Evolutionary conservation across 2,888 invertebrate genomes (phyloP).

Genomic region (Mesorhabditis belari): DNA sequence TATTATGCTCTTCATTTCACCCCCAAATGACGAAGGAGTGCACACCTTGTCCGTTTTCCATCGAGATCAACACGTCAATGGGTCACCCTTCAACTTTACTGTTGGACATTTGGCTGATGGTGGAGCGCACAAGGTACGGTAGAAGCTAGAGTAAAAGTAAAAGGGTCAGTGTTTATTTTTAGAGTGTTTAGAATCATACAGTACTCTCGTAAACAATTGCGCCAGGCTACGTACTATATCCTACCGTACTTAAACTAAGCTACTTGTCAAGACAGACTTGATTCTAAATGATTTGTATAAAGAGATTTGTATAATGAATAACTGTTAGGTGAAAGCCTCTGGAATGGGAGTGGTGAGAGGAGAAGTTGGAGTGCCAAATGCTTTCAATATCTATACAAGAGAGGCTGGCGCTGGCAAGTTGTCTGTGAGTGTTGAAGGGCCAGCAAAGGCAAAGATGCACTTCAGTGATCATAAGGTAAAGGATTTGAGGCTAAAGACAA

Average conservation of each 20-base stretch:
- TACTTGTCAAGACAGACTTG: too few relatives aligned
- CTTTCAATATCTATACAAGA: constrained; percentile 87
- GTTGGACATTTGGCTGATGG: constrained; percentile 84
- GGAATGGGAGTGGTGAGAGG: constrained; percentile 87
- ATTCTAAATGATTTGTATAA: too few relatives aligned
- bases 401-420: constrained; percentile 94
- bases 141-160: background rate
- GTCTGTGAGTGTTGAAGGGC: constrained; percentile 93
- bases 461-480: constrained; percentile 69
- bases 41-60: constrained; percentile 95
- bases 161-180: background rate
- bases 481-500: background rate
- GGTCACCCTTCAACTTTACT: constrained; percentile 66
- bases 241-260: too few relatives aligned
- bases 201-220: too few relatives aligned
- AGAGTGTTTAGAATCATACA: too few relatives aligned
- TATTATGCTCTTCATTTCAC: constrained; percentile 86
- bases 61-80: constrained; percentile 64
- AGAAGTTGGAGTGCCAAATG: constrained; percentile 70
- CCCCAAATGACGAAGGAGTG: constrained; percentile 87
- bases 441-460: constrained; percentile 85
- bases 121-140: constrained; percentile 29
- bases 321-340: constrained; percentile 79
- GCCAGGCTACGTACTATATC: too few relatives aligned
- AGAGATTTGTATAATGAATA: too few relatives aligned